Conservation (phyloP, 1,140 invertebrate species). For the Conus betulinus region DNA sequence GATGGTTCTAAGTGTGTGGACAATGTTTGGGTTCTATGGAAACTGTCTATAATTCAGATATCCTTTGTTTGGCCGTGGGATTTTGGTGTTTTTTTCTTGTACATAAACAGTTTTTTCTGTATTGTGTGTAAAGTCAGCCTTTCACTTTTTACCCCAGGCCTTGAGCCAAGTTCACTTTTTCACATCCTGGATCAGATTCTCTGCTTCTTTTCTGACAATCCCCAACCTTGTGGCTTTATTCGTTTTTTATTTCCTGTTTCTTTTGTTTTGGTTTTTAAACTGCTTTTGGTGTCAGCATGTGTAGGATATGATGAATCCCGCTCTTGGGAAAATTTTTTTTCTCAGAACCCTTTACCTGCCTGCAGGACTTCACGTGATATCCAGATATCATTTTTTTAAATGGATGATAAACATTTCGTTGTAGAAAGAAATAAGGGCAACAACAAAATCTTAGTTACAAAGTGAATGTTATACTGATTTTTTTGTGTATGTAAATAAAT, state of each 20-base stretch:
- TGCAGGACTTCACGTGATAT: too few relatives aligned
- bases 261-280: not conserved
- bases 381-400: too few relatives aligned
- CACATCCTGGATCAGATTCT: not conserved
- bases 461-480: too few relatives aligned
- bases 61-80: not conserved
- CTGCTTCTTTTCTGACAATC: not conserved
- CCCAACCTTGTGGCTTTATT: not conserved
- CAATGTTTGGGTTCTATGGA: not conserved
- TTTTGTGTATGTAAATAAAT: too few relatives aligned
- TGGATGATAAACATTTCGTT: too few relatives aligned
- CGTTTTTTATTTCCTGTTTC: not conserved
- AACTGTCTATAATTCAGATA: not conserved
- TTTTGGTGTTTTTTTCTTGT: not conserved
- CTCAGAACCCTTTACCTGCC: not conserved
- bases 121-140: not conserved
- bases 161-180: not conserved
- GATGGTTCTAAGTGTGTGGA: too few relatives aligned
- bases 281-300: slow-evolving; percentile 2
- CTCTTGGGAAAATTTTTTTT: not conserved
- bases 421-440: too few relatives aligned
- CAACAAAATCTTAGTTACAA: too few relatives aligned
- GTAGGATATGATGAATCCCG: not conserved
- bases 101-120: not conserved
- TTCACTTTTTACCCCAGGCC: not conserved